Conservation (phyloP, 2,113 vertebrate genomes). For the Campylomormyrus numenius region DNA sequence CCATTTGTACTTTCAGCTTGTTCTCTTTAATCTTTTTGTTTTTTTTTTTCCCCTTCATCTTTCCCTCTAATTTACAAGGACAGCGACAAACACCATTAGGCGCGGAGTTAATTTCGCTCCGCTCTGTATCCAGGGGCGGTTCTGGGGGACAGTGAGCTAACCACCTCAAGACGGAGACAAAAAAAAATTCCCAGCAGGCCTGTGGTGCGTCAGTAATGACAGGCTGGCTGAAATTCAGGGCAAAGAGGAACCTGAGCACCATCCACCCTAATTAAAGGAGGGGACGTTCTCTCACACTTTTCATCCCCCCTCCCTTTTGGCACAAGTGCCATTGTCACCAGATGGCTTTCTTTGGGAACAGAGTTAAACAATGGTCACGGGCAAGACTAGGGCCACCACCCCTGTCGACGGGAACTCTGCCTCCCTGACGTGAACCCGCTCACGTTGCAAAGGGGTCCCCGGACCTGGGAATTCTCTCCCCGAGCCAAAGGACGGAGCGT, state of each 20-base stretch:
- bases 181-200: conserved; percentile 36
- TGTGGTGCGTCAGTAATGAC: conserved; percentile 45
- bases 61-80: conserved; percentile 52
- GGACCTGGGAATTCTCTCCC: background rate
- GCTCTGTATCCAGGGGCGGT: conserved; percentile 37
- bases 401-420: conserved; percentile 45
- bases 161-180: background rate
- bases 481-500: conserved; percentile 7
- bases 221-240: conserved; percentile 35
- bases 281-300: conserved; percentile 27
- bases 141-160: conserved; percentile 6
- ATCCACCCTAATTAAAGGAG: conserved; percentile 12
- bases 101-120: conserved; percentile 47
- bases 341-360: conserved; percentile 63
- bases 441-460: background rate
- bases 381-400: conserved; percentile 48
- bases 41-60: background rate
- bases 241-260: conserved; percentile 31
- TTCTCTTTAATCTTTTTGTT: conserved; percentile 26
- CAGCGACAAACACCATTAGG: conserved; percentile 38
- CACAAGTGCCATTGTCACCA: conserved; percentile 52
- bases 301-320: conserved; percentile 21
- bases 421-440: conserved; percentile 31
- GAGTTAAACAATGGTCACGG: conserved; percentile 55
- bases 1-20: conserved; percentile 46